Percentiles rank a stretch among this genome's conserved stretches.
These are phyloP conservation scores for Pedetes capensis DNA, from an alignment of 2,113 vertebrate genomes.

Conservation along the genomic window DNA sequence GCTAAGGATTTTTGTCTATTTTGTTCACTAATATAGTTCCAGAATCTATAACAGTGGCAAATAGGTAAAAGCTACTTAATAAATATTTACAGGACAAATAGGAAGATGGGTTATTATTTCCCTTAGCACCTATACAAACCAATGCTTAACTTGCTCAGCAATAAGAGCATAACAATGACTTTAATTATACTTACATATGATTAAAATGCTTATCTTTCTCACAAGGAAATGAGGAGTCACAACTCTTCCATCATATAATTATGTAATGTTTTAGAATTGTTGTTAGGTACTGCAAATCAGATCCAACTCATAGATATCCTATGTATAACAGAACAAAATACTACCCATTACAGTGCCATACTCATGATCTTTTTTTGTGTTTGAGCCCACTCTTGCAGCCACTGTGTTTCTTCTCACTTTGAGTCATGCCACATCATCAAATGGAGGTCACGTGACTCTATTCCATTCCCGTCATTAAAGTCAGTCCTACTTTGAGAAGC, in stretches of 20 bases:
- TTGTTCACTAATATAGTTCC: neutral
- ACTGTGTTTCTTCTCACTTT: too few relatives aligned
- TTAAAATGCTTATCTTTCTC: neutral
- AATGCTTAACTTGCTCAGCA: neutral
- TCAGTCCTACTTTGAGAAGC: too few relatives aligned
- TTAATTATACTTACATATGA: neutral
- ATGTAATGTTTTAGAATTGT: neutral
- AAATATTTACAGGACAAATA: conserved; percentile 5
- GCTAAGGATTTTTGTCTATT: neutral
- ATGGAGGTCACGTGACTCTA: too few relatives aligned
- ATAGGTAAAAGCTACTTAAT: neutral
- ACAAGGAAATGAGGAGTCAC: neutral
- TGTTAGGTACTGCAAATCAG: too few relatives aligned
- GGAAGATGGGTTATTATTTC: neutral
- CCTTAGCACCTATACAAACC: neutral
- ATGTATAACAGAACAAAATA: too few relatives aligned
- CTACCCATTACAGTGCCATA: too few relatives aligned
- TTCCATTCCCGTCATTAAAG: too few relatives aligned
- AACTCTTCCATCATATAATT: neutral
- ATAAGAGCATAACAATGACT: neutral
- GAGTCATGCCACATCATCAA: too few relatives aligned
- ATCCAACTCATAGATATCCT: too few relatives aligned
- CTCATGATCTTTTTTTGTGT: too few relatives aligned
- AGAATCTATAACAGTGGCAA: neutral
- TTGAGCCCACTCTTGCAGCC: too few relatives aligned